Evolutionary conservation across 2,888 invertebrate species (phyloP), one percentile per base, ranked within the genome.

Genomic region (Lepetodrilus schrolli): DNA sequence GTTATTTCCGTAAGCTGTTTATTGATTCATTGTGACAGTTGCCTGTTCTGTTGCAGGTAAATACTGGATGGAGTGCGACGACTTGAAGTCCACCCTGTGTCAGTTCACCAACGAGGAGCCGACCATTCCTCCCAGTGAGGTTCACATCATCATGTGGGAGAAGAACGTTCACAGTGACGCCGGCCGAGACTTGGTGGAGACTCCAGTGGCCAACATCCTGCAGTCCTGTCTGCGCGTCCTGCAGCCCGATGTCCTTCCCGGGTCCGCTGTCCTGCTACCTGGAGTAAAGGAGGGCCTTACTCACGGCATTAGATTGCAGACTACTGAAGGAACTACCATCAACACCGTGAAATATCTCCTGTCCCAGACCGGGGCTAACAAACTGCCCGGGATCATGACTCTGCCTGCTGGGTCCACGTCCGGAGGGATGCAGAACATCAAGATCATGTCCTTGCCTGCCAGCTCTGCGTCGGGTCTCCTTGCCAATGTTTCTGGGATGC

Each of bases 61-160:
- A 21, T 69, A 51, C 3, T 89, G 88, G 88, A 83, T 88, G 82
- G 83, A 85, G 70, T 88, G 86, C 80, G 88, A 89, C 82, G 88
- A 88, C 78, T 77, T 88, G 21, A 81, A 84, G 66, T 79, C 82
- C 2, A 81, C 83, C 8, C 66, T 87, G 7, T 84, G 85, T 69
- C 76, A 77, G n/a, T 86, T 81, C 74, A 71, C 76, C 1, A 47
- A 71, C 2, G 69, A 38, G n/a, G 37, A 74, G 5, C 87, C 87
- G 0, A 65, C 65, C 8, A 82, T 89, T 66, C 84, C 86, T 8
- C 77, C 85, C 3, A 78, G 78, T 38, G 84, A 89, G 79, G 81
- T 88, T n/a, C 89, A 89, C 75, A 86, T 89, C 17, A 84, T 89
- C 7, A 87, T 88, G 87, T 89, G 89, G 89, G 88, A 89, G 72